These are phyloP conservation scores for Sylvia atricapilla DNA, from an alignment of 2,113 vertebrate species.

Conservation along the genomic window DNA sequence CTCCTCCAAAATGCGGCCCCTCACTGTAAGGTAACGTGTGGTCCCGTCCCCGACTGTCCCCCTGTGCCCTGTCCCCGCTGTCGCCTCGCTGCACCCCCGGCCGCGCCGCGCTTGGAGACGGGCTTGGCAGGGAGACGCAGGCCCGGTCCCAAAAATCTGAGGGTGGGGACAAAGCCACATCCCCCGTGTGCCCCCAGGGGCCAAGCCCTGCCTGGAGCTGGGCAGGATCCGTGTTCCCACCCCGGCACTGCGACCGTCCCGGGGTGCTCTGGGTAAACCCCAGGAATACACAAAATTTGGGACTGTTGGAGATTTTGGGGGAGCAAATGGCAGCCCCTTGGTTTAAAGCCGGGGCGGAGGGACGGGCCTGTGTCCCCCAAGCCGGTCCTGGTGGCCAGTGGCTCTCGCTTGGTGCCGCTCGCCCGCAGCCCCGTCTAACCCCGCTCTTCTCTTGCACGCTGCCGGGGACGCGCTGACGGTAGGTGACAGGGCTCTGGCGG, in stretches of 20 bases:
- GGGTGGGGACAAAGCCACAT: background rate
- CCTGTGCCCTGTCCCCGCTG: background rate
- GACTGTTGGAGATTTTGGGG: background rate
- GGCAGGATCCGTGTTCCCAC: background rate
- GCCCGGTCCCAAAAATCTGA: background rate
- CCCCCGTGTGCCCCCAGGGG: accelerated
- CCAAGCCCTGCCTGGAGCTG: background rate
- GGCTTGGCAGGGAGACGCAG: background rate
- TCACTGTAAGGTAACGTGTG: constrained; percentile 80
- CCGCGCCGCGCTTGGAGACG: background rate
- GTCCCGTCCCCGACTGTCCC: background rate
- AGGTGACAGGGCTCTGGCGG: constrained; percentile 22
- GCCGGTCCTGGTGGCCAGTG: background rate
- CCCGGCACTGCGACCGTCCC: accelerated
- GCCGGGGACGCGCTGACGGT: constrained; percentile 57
- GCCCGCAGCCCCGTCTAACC: constrained; percentile 35
- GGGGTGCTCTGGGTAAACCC: background rate
- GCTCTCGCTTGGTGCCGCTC: constrained; percentile 11
- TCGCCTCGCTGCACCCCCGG: background rate
- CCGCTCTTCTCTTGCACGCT: constrained; percentile 69
- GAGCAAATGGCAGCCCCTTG: background rate
- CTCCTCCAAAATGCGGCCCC: constrained; percentile 72
- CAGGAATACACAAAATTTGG: background rate
- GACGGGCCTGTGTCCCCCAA: background rate
- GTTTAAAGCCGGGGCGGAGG: background rate